These are phyloP conservation scores for Bradypodion ventrale DNA, from an alignment of 2,797 vertebrate species.

Conservation along the genomic window DNA sequence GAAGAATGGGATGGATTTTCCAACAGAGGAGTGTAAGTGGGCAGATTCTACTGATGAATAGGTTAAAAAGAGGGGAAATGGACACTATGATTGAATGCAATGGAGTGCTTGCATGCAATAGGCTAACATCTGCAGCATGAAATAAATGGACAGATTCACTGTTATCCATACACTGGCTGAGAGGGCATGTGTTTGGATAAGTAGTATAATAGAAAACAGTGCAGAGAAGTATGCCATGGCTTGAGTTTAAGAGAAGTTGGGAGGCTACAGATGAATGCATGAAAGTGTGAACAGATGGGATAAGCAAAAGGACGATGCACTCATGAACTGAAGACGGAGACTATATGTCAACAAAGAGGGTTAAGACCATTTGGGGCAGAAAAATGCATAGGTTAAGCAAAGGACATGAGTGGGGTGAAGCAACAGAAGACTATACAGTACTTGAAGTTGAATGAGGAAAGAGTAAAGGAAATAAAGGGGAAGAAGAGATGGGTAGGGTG, in stretches of 20 bases:
- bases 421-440: background rate
- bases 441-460: background rate
- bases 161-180: background rate
- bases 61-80: background rate
- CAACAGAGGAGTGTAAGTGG: background rate
- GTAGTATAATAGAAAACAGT: background rate
- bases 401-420: background rate
- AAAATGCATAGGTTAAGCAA: background rate
- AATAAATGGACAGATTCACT: background rate
- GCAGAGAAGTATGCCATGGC: background rate
- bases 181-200: background rate
- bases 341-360: background rate
- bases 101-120: background rate
- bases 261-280: background rate
- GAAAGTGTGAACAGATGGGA: background rate
- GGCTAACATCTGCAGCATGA: background rate
- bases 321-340: constrained; percentile 30
- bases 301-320: constrained; percentile 12
- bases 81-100: background rate
- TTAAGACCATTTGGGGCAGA: background rate
- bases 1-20: background rate
- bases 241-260: background rate
- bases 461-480: background rate
- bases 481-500: background rate
- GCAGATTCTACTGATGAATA: background rate